These are phyloP conservation scores for Dicaeum eximium DNA, from an alignment of 2,113 vertebrate species.

Conservation along the genomic window DNA sequence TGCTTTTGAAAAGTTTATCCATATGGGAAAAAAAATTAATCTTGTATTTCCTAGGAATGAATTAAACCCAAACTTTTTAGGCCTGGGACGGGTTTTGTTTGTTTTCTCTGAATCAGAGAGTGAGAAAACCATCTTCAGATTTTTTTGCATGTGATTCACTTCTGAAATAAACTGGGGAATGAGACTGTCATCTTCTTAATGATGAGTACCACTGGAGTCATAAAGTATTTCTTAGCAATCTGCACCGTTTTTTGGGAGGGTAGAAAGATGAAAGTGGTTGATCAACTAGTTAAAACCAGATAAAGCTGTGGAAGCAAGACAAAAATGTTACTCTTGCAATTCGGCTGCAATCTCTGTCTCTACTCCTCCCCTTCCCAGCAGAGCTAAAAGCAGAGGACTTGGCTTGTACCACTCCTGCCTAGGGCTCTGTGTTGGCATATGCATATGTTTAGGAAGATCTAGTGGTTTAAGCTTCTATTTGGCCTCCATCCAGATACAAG, in stretches of 20 bases:
- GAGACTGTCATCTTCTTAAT: neutral
- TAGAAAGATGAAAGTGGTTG: neutral
- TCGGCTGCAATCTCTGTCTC: neutral
- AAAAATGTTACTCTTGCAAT: neutral
- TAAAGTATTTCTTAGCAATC: neutral
- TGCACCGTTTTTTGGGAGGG: neutral
- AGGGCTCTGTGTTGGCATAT: slow-evolving; percentile 30
- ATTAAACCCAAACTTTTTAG: neutral
- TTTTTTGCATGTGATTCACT: neutral
- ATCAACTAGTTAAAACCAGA: slow-evolving; percentile 15
- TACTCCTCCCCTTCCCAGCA: neutral
- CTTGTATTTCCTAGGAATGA: neutral
- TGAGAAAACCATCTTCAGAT: neutral
- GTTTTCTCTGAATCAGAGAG: neutral
- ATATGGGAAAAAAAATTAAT: neutral
- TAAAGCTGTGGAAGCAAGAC: neutral
- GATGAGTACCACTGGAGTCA: neutral
- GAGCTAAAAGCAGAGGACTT: neutral
- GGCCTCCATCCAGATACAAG: neutral
- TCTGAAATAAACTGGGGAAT: neutral
- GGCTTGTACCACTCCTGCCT: slow-evolving; percentile 22
- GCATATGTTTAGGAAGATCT: neutral
- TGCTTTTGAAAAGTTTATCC: neutral
- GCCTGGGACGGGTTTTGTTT: neutral
- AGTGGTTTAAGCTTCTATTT: slow-evolving; percentile 28